Percentiles rank a stretch among this genome's conserved stretches.
phyloP scores from a whole-genome alignment of 2,888 invertebrate genomes.

The Hylaea fasciaria region DNA sequence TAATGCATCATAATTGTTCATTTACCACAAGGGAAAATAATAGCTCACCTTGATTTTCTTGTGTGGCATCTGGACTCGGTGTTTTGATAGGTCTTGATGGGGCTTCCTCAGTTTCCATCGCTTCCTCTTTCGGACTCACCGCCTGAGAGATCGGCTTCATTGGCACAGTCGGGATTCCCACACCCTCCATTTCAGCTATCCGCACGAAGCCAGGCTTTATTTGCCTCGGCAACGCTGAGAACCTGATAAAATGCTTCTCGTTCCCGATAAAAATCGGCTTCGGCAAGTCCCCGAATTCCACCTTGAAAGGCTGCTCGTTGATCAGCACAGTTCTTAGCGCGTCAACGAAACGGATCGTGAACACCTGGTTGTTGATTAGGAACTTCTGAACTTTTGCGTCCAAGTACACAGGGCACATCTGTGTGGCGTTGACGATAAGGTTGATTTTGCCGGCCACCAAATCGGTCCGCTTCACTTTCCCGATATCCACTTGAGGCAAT shows the following conservation, averaged over 20 bases:
- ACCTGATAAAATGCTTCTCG: conserved; percentile 91
- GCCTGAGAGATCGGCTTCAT: conserved; percentile 40
- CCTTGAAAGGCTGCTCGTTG: conserved; percentile 90
- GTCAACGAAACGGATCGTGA: conserved; percentile 92
- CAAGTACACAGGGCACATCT: conserved; percentile 91
- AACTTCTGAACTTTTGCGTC: conserved; percentile 94
- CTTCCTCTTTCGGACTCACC: conserved; percentile 49
- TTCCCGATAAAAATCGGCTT: conserved; percentile 90
- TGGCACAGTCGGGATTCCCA: conserved; percentile 43
- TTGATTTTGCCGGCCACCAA: conserved; percentile 94
- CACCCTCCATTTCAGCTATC: conserved; percentile 90
- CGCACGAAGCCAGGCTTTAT: conserved; percentile 89
- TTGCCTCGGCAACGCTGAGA: conserved; percentile 90
- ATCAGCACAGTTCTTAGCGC: conserved; percentile 90
- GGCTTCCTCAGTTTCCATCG: conserved; percentile 54
- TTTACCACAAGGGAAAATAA: too few relatives aligned
- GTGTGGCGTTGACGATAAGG: conserved; percentile 92
- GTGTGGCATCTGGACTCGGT: conserved; percentile 67
- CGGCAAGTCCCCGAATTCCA: conserved; percentile 93
- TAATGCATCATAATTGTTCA: too few relatives aligned
- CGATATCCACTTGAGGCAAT: conserved; percentile 96
- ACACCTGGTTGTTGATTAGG: conserved; percentile 88
- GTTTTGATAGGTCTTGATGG: conserved; percentile 56
- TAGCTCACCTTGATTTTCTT: conserved; percentile 69
- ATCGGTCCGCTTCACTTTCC: conserved; percentile 90